Base-by-base conservation (phyloP, 2,797 vertebrate genomes). In the Paratrypauchen microcephalus region DNA sequence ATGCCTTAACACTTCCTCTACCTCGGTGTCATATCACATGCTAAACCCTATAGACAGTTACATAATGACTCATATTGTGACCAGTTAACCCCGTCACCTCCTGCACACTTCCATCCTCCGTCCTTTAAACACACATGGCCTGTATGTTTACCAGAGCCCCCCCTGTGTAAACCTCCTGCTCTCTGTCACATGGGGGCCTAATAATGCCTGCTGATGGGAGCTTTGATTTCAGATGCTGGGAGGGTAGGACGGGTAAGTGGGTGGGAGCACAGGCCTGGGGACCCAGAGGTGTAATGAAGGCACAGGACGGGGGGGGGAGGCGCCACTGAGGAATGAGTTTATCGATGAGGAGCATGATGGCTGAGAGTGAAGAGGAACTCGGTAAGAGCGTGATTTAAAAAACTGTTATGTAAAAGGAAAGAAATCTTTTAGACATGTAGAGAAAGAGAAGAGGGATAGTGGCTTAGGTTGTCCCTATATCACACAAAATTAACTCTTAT, bases 191-290 rank as follows among this genome's bases (percentile, higher is more conserved):
- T 74, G 61, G 9, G 28, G 50, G 5, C 57, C 70, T 75, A 72
- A 71, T 77, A 67, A 70, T 36, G 58, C 58, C 75, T 66, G 36
- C 57, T 77, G 71, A 79, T 71, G 75, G 74, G 59, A 68, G 60
- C 80, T 87, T 88, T 89, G 82, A 86, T 86, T 89, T 80, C 81
- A 84, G 71, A 72, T 83, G 68, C 7, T 1, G 15, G 2, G n/a
- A 32, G 68, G 28, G 70, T 68, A 69, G 8, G 19, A 39, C 69
- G 24, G 47, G 39, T 21, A 65, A 69, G 66, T 3, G 6, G 67
- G 61, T 68, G 71, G 28, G 66, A 66, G 55, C 28, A 13, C 5
- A 58, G 41, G 54, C 23, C 32, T 30, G 48, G 54, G 71, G 57
- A 73, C 71, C 70, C 63, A 67, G 36, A 6, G 65, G 50, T 86